phyloP scores from a whole-genome alignment of 2,888 invertebrate species.

The Hypomecis atomaria region DNA sequence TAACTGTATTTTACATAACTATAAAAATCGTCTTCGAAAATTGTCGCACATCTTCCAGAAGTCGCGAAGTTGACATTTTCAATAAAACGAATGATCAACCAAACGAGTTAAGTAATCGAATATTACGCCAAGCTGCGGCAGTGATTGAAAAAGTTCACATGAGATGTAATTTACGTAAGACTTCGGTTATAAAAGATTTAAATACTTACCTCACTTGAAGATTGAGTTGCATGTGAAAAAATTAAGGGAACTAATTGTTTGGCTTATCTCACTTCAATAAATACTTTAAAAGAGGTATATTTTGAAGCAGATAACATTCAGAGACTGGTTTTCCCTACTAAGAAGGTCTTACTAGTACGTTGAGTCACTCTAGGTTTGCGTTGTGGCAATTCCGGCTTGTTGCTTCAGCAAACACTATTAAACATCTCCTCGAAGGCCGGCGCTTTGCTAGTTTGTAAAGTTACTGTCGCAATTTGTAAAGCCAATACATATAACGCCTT shows the following conservation, averaged over 20 bases:
- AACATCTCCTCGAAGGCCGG: slow-evolving; percentile 37
- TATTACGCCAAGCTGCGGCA: slow-evolving; percentile 11
- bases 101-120: slow-evolving; percentile 27
- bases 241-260: slow-evolving; percentile 15
- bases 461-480: slow-evolving; percentile 30
- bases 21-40: slow-evolving; percentile 5
- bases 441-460: slow-evolving; percentile 28
- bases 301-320: slow-evolving; percentile 36
- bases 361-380: slow-evolving; percentile 39
- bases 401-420: slow-evolving; percentile 53
- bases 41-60: background rate
- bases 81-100: background rate
- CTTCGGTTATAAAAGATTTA: slow-evolving; percentile 23
- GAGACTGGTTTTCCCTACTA: slow-evolving; percentile 26
- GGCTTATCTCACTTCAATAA: slow-evolving; percentile 24
- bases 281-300: slow-evolving; percentile 5
- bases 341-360: slow-evolving; percentile 27
- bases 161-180: slow-evolving; percentile 18
- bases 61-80: slow-evolving; percentile 8
- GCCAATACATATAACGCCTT: slow-evolving; percentile 17
- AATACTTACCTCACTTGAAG: slow-evolving; percentile 16
- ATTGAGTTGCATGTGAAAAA: slow-evolving; percentile 21
- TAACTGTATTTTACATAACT: slow-evolving; percentile 5
- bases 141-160: slow-evolving; percentile 34
- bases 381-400: slow-evolving; percentile 39